Base-by-base conservation (phyloP, 2,888 invertebrate species). In the Neoaliturus tenellus region DNA sequence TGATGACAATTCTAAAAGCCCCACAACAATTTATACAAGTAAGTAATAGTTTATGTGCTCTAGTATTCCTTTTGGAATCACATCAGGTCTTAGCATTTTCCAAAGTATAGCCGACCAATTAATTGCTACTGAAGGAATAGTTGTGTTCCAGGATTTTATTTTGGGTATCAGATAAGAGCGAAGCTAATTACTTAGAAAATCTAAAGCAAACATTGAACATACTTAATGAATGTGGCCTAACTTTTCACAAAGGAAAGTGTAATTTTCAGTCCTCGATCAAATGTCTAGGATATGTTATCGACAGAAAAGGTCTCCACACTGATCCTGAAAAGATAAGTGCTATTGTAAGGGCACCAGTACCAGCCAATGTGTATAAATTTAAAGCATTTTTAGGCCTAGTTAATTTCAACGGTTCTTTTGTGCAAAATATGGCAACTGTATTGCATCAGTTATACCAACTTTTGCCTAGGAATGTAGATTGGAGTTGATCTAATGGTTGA, bases 1-100 rank as follows among this genome's bases (percentile, higher is more conserved):
- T 23, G 75, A 48, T 12, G 44, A 75, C 12, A 41, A 75, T 4
- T 44, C 75, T 1, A 75, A 75, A 75, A 41, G 12, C 1, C 39
- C 39, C n/a, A 23, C 48, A 8, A 33, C 75, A 25, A 44, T 41
- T 23, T 44, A 20, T 35, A 75, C 75, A 10, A 41, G 33, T 39
- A 75, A 75, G 48, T 35, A 41, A 39, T 17, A 39, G 1, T 75
- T 17, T 39, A 25, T 33, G 8, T 48, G 23, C n/a, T 31, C 41
- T 75, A 3, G 75, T 39, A 44, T 75, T 12, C 75, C 75, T 17
- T 75, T 35, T 75, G 75, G 75, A 12, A 48, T 75, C 14, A 75
- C 41, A 39, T 25, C 39, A 35, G 75, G 44, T 33, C 48, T 25
- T 35, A 25, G 25, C n/a, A 39, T 75, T 75, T 75, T 75, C 33